phyloP scores from a whole-genome alignment of 2,797 vertebrate species.

The Natrix natrix region DNA sequence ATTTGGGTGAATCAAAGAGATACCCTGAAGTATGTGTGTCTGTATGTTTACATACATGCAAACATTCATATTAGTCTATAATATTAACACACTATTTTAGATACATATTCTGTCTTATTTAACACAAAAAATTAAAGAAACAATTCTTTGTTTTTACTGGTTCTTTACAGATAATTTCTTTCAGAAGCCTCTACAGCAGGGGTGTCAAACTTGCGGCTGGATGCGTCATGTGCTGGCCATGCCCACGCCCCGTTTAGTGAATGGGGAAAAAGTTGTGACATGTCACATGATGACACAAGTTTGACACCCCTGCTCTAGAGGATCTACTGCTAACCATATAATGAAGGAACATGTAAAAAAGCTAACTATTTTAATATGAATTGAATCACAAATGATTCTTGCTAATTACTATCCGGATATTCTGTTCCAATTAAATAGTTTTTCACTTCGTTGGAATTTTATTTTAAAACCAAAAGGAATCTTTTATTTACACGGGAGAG shows the following conservation, averaged over 20 bases:
- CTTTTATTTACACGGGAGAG: not conserved
- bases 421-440: not conserved
- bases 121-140: slow-evolving; percentile 12
- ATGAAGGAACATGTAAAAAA: slow-evolving; percentile 39
- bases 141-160: slow-evolving; percentile 20
- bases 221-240: too few species aligned
- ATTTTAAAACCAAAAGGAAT: not conserved
- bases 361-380: slow-evolving; percentile 31
- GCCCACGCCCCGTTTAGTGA: too few species aligned
- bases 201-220: too few species aligned
- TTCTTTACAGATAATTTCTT: slow-evolving; percentile 40
- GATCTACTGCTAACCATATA: slow-evolving; percentile 49
- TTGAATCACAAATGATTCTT: slow-evolving; percentile 23
- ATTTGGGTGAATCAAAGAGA: not conserved
- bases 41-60: too few species aligned
- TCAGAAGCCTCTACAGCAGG: slow-evolving; percentile 43
- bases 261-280: too few species aligned
- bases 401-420: not conserved
- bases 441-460: not conserved
- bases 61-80: not conserved
- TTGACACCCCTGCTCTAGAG: too few species aligned
- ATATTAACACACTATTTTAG: not conserved
- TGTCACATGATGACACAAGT: too few species aligned
- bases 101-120: not conserved
- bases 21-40: not conserved